Evolutionary conservation across 2,113 vertebrate genomes (phyloP).

Genomic region (Neodon shergylaensis): DNA sequence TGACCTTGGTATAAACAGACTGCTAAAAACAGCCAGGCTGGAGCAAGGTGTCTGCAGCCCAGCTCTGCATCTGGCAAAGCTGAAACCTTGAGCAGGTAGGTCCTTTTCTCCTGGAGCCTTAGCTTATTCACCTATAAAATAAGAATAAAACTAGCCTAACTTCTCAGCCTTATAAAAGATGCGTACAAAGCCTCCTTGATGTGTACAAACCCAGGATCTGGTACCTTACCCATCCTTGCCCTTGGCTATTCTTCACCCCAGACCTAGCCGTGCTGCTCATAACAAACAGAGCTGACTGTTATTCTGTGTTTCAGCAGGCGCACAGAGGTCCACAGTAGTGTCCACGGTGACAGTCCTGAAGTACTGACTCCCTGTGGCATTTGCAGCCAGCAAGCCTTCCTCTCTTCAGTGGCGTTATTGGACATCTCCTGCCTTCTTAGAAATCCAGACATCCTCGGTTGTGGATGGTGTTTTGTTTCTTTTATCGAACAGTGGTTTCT

Average conservation of each 20-base stretch:
- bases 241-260: not conserved
- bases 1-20: not conserved
- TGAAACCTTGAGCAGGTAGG: constrained; percentile 7
- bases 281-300: not conserved
- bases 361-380: not conserved
- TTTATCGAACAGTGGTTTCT: not conserved
- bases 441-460: not conserved
- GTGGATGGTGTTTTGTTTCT: not conserved
- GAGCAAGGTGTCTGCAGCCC: not conserved
- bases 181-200: not conserved
- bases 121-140: not conserved
- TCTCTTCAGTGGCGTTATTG: not conserved
- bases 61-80: not conserved
- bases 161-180: not conserved
- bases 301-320: not conserved
- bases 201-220: not conserved
- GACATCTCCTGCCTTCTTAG: not conserved
- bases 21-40: not conserved
- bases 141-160: not conserved
- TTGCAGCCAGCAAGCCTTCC: not conserved
- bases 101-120: not conserved
- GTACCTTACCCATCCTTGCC: not conserved
- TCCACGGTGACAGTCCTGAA: not conserved
- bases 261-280: not conserved
- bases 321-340: not conserved